Evolutionary conservation across 2,113 vertebrate genomes (phyloP), one percentile per base, ranked within the genome.

Genomic region (Dicerorhinus sumatrensis): DNA sequence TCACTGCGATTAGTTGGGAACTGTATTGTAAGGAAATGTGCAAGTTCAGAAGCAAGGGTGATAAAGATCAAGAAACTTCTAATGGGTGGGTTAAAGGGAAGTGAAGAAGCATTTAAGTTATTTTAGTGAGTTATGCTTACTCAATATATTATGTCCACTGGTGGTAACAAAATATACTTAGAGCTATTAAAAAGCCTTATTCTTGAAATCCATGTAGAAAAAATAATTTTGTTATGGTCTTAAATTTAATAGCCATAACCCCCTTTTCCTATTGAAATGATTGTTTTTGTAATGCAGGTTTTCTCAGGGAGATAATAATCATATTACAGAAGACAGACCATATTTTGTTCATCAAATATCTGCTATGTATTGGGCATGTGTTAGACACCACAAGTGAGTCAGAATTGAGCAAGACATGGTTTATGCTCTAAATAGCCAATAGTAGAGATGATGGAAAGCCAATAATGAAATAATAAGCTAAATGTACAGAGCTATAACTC

Each of bases 201-300:
- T 73, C 25, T 95, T 90, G 39, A 93, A 96, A 83, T 90, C 96
- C 11, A 33, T n/a, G 17, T 77, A 73, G 5, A 5, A 85, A 96
- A 93, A 92, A 65, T 83, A 70, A 76, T 93, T 84, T 70, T 69
- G 3, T 89, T 69, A 69, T 39, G 39, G 27, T 23, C 51, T 91
- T 90, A 75, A 84, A 23, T 79, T 86, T 91, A 48, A 63, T 81
- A 73, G 46, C 39, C 9, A 80, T 5, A 87, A 39, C 12, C 5
- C 9, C 11, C 31, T 62, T 90, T 82, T 70, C n/a, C 62, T 42
- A 67, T 27, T 86, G 46, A 93, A 80, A 70, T 12, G n/a, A 85
- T 20, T 80, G 18, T 29, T 93, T 91, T 81, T 31, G 3, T 75
- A 95, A 31, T 27, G 42, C 21, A 36, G 21, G 6, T 39, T 94